Conservation (phyloP, 2,797 vertebrate genomes). For the Varecia variegata region DNA sequence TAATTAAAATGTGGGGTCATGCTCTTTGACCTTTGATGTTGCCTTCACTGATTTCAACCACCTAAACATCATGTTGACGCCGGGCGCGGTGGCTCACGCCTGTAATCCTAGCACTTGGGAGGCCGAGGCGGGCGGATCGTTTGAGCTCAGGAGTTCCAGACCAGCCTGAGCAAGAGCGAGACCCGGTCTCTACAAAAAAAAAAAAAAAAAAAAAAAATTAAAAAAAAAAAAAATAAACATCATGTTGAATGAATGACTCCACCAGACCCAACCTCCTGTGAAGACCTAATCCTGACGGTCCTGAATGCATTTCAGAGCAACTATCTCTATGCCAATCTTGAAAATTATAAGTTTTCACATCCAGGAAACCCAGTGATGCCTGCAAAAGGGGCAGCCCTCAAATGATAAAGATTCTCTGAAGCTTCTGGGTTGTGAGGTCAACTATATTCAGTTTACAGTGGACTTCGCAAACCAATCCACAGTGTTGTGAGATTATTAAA, state of each 20-base stretch:
- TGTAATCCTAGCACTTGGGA: too few species aligned
- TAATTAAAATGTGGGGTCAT: neutral
- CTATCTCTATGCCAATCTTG: neutral
- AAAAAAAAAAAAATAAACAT: too few species aligned
- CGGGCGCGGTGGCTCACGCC: too few species aligned
- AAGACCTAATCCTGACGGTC: neutral
- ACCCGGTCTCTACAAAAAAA: too few species aligned
- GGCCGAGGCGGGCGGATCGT: too few species aligned
- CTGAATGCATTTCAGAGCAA: neutral
- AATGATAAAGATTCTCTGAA: neutral
- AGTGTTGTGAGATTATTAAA: neutral
- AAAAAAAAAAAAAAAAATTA: too few species aligned
- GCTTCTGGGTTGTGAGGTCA: neutral
- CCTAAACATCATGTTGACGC: neutral
- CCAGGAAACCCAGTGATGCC: neutral
- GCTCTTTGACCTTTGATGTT: neutral
- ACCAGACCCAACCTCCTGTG: neutral
- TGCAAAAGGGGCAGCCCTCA: neutral
- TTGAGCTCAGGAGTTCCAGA: too few species aligned
- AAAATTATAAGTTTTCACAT: neutral
- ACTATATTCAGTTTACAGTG: neutral
- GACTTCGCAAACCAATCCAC: neutral
- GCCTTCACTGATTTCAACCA: neutral
- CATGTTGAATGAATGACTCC: neutral
- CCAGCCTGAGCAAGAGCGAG: too few species aligned